Base-by-base conservation (phyloP, 2,888 invertebrate species). In the Orthosia gothica region DNA sequence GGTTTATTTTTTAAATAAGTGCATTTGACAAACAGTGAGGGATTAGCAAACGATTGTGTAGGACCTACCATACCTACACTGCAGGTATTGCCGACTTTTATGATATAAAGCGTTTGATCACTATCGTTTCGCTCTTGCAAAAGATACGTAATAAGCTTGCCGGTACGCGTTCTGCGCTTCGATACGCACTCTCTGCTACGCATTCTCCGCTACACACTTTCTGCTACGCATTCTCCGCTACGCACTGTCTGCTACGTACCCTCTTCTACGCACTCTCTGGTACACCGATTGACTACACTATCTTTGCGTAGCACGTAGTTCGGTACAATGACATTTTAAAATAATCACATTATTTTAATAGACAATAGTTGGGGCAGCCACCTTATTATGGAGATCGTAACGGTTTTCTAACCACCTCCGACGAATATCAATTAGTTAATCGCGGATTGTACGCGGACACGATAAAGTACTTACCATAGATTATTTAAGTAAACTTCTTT, bases 331-430 rank as follows among this genome's bases (percentile, higher is more conserved):
- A 52, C 50, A 32, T 70, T 47, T 11, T n/a, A 70, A 59, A 40
- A 9, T 49, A 40, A 58, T 32, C 32, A 23, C 16, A 55, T 55
- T 26, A 40, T 52, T 66, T 52, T 26, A 59, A 65, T 13, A 58
- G 58, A 16, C 50, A 49, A 70, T 78, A 52, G 55, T 76, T 65
- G 70, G 45, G 13, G 2, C 59, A 68, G 20, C 26, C 50, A 78
- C 85, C 79, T 70, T 64, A 11, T 59, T 73, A 87, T 79, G 74
- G 74, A 87, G 73, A 87, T 79, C 15, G 74, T 76, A 79, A 85
- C 85, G 67, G 86, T 79, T 85, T 86, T 85, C 87, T 85, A 81
- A 20, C 20, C 61, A 70, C 63, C 66, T 71, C n/a, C 12, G 15
- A 54, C 2, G 87, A 85, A 86, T 86, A 81, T 54, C 26, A 82